Evolutionary conservation across 2,113 vertebrate genomes (phyloP).

Genomic region (Rhinolophus sinicus): DNA sequence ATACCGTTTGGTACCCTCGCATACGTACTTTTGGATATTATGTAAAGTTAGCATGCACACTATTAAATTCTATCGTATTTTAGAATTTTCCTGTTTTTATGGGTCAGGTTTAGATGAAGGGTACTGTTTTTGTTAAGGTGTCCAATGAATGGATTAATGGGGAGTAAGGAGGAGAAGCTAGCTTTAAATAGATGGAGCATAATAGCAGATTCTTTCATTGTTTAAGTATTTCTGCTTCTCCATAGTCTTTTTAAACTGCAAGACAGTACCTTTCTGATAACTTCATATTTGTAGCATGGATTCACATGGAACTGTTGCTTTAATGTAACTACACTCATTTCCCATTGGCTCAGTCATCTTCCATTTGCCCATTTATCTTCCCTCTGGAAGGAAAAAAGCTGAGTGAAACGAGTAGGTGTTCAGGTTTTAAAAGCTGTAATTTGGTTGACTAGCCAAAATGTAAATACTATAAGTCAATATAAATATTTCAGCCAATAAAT

Average conservation of each 20-base stretch:
- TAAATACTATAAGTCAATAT: slow-evolving; percentile 10
- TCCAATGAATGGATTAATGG: neutral
- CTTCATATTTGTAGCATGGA: neutral
- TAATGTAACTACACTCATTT: neutral
- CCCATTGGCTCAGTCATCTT: neutral
- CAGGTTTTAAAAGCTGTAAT: neutral
- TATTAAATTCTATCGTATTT: neutral
- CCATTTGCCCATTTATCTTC: slow-evolving; percentile 26
- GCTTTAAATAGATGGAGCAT: neutral
- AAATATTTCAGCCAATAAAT: neutral
- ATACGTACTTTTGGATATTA: neutral
- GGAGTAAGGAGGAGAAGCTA: neutral
- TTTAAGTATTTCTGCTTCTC: neutral
- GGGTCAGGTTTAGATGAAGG: neutral
- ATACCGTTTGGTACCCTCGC: neutral
- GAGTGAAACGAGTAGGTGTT: neutral
- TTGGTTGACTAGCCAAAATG: slow-evolving; percentile 27
- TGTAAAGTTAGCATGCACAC: neutral
- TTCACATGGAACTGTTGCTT: neutral
- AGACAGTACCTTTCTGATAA: neutral
- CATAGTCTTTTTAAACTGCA: neutral
- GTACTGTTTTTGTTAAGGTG: slow-evolving; percentile 30
- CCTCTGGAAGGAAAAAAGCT: neutral
- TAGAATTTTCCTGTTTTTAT: slow-evolving; percentile 39
- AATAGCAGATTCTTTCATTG: neutral